phyloP scores from a whole-genome alignment of 2,797 vertebrate species.

The Anniella stebbinsi region DNA sequence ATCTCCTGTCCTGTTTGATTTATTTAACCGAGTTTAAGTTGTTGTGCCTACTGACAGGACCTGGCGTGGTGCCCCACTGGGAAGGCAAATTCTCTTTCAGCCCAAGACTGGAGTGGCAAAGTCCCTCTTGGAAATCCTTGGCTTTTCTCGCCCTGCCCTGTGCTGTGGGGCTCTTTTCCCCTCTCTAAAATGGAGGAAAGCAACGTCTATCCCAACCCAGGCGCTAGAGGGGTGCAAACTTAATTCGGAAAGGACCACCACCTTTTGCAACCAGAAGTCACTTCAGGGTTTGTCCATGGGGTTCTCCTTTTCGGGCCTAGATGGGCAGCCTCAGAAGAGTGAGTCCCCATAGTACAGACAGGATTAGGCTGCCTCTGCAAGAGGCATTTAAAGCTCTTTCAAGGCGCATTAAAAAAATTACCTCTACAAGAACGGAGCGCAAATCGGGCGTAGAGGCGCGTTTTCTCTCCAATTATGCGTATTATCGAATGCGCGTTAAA shows the following conservation, averaged over 20 bases:
- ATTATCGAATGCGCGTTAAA: no score
- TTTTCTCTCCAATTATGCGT: no score
- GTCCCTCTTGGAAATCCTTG: no score
- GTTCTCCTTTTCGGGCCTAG: neutral
- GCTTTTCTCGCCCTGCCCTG: neutral
- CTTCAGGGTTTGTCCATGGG: no score
- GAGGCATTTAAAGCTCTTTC: no score
- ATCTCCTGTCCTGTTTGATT: neutral
- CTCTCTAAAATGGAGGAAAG: neutral
- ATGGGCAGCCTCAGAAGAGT: neutral
- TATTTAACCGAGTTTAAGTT: neutral
- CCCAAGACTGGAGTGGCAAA: neutral
- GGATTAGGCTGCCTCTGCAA: no score
- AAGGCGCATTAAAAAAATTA: no score
- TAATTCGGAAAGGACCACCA: neutral
- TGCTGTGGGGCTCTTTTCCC: neutral
- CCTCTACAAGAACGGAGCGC: no score
- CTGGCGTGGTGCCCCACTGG: neutral
- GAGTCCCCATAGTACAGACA: neutral
- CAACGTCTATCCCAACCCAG: fast-evolving
- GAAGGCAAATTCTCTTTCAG: neutral
- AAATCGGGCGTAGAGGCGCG: no score
- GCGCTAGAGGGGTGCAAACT: neutral
- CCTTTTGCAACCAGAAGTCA: neutral
- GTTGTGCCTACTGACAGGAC: neutral